These are phyloP conservation scores for Scopus umbretta DNA, from an alignment of 2,113 vertebrate species.

Conservation along the genomic window DNA sequence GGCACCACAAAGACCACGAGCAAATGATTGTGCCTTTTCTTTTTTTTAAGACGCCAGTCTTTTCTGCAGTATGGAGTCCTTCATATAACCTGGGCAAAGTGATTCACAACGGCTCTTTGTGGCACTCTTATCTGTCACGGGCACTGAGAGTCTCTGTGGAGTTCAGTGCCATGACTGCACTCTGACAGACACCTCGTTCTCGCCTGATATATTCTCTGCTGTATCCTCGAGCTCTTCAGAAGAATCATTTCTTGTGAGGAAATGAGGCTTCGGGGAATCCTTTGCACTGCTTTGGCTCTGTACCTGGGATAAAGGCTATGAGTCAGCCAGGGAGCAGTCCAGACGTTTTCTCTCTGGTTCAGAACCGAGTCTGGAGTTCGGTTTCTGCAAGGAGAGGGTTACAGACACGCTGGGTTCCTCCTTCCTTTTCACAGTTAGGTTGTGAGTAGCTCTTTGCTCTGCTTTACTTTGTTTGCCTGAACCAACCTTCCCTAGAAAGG, in stretches of 20 bases:
- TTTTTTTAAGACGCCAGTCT: neutral
- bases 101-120: neutral
- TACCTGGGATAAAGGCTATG: neutral
- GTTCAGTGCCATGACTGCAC: accelerated
- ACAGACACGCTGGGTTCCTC: neutral
- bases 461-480: neutral
- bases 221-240: neutral
- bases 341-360: neutral
- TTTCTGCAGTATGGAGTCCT: neutral
- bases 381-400: neutral
- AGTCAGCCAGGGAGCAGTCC: neutral
- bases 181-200: neutral
- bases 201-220: neutral
- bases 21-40: neutral
- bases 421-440: neutral
- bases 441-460: neutral
- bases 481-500: neutral
- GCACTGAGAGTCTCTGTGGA: neutral
- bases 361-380: neutral
- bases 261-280: neutral
- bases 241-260: neutral
- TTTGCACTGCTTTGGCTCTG: neutral
- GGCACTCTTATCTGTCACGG: neutral
- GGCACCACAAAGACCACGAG: neutral
- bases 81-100: neutral